Percentiles rank a stretch among this genome's conserved stretches.
Evolutionary conservation across 1,140 invertebrate genomes (phyloP).

Genomic region (Drosophila rufa): DNA sequence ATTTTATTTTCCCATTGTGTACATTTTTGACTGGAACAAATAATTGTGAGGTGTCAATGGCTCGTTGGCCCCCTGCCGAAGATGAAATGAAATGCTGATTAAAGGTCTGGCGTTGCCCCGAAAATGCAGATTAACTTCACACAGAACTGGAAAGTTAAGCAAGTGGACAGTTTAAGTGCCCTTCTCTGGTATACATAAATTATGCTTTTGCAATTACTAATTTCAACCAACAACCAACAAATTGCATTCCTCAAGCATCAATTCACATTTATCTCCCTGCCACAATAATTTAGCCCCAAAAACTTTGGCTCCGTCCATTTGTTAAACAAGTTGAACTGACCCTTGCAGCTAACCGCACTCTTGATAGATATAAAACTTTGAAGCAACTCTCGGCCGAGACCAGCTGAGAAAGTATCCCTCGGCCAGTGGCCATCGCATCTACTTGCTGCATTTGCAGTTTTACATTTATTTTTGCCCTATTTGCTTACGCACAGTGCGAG

Average conservation of each 20-base stretch:
- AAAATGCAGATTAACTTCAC: not conserved
- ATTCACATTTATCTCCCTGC: conserved; percentile 44
- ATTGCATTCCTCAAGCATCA: conserved; percentile 43
- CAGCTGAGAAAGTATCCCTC: conserved; percentile 44
- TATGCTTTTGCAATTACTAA: conserved; percentile 28
- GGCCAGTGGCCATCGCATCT: conserved; percentile 35
- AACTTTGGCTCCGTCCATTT: conserved; percentile 42
- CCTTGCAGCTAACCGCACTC: conserved; percentile 48
- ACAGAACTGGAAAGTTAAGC: not conserved
- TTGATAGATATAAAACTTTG: conserved; percentile 55
- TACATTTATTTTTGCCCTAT: conserved; percentile 57
- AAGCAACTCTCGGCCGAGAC: conserved; percentile 25
- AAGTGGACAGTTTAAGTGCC: not conserved
- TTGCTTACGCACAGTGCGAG: conserved; percentile 39
- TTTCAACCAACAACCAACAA: conserved; percentile 22
- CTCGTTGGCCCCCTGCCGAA: not conserved
- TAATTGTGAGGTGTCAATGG: conserved; percentile 8
- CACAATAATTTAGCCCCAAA: conserved; percentile 39
- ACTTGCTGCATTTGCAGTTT: conserved; percentile 45
- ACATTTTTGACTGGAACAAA: not conserved
- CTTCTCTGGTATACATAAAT: not conserved
- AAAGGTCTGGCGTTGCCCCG: not conserved
- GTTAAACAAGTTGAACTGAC: conserved; percentile 39
- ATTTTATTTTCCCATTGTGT: not conserved
- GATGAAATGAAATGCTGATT: conserved; percentile 6